Base-by-base conservation (phyloP, 2,888 invertebrate species). In the Agrochola lychnidis region DNA sequence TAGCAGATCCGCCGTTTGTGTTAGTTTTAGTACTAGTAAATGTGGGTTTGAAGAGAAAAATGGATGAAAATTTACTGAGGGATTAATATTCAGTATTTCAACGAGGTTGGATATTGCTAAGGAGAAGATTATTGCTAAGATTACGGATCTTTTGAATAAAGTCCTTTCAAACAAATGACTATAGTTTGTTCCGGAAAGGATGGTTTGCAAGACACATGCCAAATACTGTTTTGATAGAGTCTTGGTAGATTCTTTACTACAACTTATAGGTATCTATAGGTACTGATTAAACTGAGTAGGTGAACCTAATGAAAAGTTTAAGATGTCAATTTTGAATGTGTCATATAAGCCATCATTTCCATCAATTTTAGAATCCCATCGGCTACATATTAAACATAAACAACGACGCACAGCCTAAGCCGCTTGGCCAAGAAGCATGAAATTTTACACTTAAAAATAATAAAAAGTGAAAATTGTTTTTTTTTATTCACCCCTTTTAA, bases 1-100 rank as follows among this genome's bases (percentile, higher is more conserved):
- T 70, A 63, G 66, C 19, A 73, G 61, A 62, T 76, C 72, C 72
- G 56, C 59, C 64, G 63, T 81, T 73, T 85, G 69, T 86, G 72
- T 74, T 36, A 48, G 75, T 57, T 56, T 77, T 22, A 16, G 22
- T 40, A 10, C n/a, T 22, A 14, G 5, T 4, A 68, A 70, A 19
- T 67, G n/a, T 59, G n/a, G 12, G 22, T 59, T 36, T 36, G n/a
- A 25, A 45, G 22, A 62, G 36, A 16, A 25, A 48, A 51, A 63
- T 56, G 56, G 16, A 1, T 30, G n/a, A 25, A 48, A 59, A 36
- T 56, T 45, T 51, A 70, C 22, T 42, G 16, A 16, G 22, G 14
- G n/a, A 57, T 57, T 45, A 16, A 56, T 72, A 22, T 45, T 73
- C n/a, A 30, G 42, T 22, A 45, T 36, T 36, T 62, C 0, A 57